A percentile compares a stretch with the other conserved stretches of the same genome.
Evolutionary conservation across 2,113 vertebrate species (phyloP).

Genomic region (Brachyhypopomus occidentalis): DNA sequence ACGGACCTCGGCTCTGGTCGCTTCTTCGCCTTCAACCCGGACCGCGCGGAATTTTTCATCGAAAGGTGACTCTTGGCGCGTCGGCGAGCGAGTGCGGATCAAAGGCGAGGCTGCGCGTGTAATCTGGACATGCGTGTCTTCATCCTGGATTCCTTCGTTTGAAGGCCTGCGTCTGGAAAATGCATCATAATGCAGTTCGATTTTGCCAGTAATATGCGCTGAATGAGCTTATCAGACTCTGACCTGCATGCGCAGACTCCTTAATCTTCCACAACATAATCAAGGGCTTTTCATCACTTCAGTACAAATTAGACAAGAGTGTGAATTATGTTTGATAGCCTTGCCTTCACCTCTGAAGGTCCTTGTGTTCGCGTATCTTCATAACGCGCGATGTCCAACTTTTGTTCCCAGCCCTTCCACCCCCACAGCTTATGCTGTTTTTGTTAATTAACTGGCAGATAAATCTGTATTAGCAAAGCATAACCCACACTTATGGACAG

Average conservation of each 20-base stretch:
- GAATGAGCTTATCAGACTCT: conserved; percentile 25
- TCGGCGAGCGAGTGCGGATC: too few species aligned
- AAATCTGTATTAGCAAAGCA: conserved; percentile 35
- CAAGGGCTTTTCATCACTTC: conserved; percentile 58
- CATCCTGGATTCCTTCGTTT: neutral
- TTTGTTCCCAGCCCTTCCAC: conserved; percentile 32
- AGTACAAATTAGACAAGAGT: conserved; percentile 54
- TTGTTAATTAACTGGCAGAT: conserved; percentile 48
- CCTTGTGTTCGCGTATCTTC: conserved; percentile 53
- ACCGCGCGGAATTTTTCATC: too few species aligned
- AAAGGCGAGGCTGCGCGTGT: neutral
- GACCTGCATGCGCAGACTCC: conserved; percentile 38
- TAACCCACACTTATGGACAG: conserved; percentile 11
- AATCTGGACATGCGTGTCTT: neutral
- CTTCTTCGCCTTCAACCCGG: too few species aligned
- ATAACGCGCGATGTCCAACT: conserved; percentile 43
- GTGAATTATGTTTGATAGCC: conserved; percentile 58
- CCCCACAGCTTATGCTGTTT: conserved; percentile 38
- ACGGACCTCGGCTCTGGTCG: too few species aligned
- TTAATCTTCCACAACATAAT: conserved; percentile 56
- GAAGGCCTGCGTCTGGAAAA: conserved; percentile 19
- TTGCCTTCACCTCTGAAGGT: conserved; percentile 55
- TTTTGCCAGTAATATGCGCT: conserved; percentile 3
- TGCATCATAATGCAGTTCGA: neutral
- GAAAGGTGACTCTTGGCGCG: too few species aligned